Base-by-base conservation (phyloP, 2,113 vertebrate genomes). In the Theristicus caerulescens region DNA sequence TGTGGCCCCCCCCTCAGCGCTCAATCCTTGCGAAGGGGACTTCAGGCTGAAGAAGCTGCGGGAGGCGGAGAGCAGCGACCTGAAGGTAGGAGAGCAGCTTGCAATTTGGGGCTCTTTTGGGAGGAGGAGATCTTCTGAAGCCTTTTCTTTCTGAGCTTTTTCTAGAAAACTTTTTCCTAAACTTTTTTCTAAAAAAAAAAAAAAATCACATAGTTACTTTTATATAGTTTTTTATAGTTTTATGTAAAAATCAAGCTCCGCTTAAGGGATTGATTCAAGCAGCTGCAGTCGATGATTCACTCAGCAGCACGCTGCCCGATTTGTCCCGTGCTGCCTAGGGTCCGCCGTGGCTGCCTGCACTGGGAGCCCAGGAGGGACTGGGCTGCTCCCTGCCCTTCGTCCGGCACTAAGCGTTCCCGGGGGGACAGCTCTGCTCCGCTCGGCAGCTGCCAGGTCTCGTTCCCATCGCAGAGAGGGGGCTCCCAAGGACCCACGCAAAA, bases 21-120 rank as follows among this genome's bases (percentile, higher is more conserved):
- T 99, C 96, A 99, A 99, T 55, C 99, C 99, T 6, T 99, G 99
- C 2, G 99, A 99, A 95, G 99, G 98, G 7, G 99, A 99, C 95
- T 99, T 98, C 97, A 98, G 99, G 95, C 98, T 99, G 86, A 99
- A 99, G 97, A 98, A 98, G 91, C 98, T 99, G 55, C 97, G 97
- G 70, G 98, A 99, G 62, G 98, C 99, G 1, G 98, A 98, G 34
- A 98, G 98, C 95, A 97, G 97, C 1, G 98, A 99, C 92, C 96
- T 99, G 81, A 99, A 99, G 99, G 99, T 99, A 98, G n/a, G 93
- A 76, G 40, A 38, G 70, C 31, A 24, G 20, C 58, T 86, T 47
- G 32, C 40, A 36, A 22, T 57, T 62, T 0, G 3, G 62, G 52
- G 10, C 38, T 31, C 52, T 52, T 26, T 20, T 10, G 22, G 62